Evolutionary conservation across 2,113 vertebrate species (phyloP).

Genomic region (Oreochromis spilurus): DNA sequence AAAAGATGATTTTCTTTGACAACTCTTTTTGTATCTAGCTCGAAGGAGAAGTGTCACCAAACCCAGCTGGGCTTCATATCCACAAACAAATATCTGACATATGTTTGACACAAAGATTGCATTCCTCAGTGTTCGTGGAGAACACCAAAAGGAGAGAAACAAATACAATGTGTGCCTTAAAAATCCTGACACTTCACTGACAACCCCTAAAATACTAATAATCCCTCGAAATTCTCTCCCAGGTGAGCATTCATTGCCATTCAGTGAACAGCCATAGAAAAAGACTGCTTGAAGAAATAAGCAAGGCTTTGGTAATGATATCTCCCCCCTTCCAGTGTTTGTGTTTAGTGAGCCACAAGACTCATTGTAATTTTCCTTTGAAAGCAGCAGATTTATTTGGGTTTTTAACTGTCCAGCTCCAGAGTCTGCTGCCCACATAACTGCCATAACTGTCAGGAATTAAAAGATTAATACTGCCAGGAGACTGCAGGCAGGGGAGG

Average conservation of each 20-base stretch:
- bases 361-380: constrained; percentile 14
- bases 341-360: constrained; percentile 7
- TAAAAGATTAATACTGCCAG: constrained; percentile 3
- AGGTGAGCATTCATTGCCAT: background rate
- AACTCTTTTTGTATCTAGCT: background rate
- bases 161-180: background rate
- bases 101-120: background rate
- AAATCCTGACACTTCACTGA: background rate
- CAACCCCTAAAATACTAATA: background rate
- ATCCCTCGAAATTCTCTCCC: background rate
- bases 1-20: background rate
- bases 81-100: background rate
- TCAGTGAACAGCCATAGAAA: background rate
- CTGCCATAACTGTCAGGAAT: constrained; percentile 22
- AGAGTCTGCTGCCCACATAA: constrained; percentile 13
- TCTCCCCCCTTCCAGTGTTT: background rate
- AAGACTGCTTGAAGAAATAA: background rate
- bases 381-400: constrained; percentile 9
- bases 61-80: background rate
- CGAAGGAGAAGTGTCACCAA: background rate
- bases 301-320: background rate
- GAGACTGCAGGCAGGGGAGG: background rate
- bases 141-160: background rate
- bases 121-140: background rate
- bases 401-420: background rate